Evolutionary conservation across 1,140 invertebrate genomes (phyloP).

Genomic region (Galleria mellonella): DNA sequence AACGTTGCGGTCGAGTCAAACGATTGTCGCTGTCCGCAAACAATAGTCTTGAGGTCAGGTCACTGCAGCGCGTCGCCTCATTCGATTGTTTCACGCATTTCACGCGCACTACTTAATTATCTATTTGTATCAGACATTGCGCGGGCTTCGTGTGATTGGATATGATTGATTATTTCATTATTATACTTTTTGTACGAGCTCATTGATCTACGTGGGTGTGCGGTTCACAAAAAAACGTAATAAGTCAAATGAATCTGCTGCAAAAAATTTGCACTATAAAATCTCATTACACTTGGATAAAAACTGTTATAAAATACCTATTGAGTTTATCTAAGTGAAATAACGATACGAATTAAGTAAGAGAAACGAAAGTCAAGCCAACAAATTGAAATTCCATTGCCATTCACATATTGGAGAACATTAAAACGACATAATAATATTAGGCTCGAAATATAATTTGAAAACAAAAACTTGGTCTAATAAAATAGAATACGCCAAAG

Average conservation of each 20-base stretch:
- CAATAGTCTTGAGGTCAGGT: slow-evolving; percentile 16
- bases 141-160: slow-evolving; percentile 15
- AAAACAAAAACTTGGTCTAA: neutral
- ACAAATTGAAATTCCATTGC: slow-evolving; percentile 35
- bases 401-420: too few species aligned
- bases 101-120: slow-evolving; percentile 4
- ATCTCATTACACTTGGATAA: too few species aligned
- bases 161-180: slow-evolving; percentile 35
- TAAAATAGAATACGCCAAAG: neutral
- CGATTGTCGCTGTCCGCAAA: neutral
- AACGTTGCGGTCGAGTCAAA: neutral
- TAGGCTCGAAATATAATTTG: slow-evolving; percentile 29
- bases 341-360: slow-evolving; percentile 11
- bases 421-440: slow-evolving; percentile 29
- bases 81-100: slow-evolving; percentile 2
- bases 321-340: slow-evolving; percentile 4
- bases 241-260: slow-evolving; percentile 1
- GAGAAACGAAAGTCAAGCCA: slow-evolving; percentile 24
- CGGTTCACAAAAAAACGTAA: slow-evolving; percentile 8
- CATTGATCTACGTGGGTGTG: slow-evolving; percentile 14
- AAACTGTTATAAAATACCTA: neutral
- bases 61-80: slow-evolving; percentile 6
- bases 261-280: too few species aligned
- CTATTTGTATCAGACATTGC: slow-evolving; percentile 6
- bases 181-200: slow-evolving; percentile 20